Evolutionary conservation across 2,797 vertebrate species (phyloP).

Genomic region (Epinephelus awoara): DNA sequence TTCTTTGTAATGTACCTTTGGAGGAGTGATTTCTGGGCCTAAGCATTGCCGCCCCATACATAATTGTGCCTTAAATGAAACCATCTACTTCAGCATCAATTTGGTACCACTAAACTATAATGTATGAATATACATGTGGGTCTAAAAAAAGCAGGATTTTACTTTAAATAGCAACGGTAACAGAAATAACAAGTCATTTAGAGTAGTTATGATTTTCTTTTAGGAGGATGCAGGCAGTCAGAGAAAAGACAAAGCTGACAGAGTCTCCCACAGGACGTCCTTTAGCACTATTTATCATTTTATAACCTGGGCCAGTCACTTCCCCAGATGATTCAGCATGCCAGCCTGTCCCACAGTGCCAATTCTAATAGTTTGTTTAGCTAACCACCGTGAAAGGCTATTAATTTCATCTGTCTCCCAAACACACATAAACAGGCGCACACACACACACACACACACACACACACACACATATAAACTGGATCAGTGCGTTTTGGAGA

Average conservation of each 20-base stretch:
- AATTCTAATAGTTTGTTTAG: slow-evolving; percentile 72
- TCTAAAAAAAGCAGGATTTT: slow-evolving; percentile 2
- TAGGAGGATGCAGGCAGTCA: slow-evolving; percentile 21
- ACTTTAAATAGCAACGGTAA: slow-evolving; percentile 25
- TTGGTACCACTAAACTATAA: slow-evolving; percentile 5
- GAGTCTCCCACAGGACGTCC: slow-evolving; percentile 53
- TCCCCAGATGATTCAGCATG: slow-evolving; percentile 62
- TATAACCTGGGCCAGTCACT: slow-evolving; percentile 56
- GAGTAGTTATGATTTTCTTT: slow-evolving; percentile 25
- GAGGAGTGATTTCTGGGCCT: not conserved
- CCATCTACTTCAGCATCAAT: slow-evolving; percentile 10
- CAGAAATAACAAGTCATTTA: slow-evolving; percentile 32
- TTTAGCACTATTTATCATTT: slow-evolving; percentile 51
- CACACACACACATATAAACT: slow-evolving; percentile 6
- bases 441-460: slow-evolving; percentile 9
- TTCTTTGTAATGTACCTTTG: not conserved
- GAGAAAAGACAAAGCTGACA: slow-evolving; percentile 37
- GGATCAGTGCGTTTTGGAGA: slow-evolving; percentile 55
- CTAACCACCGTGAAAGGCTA: slow-evolving; percentile 69
- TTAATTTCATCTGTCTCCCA: slow-evolving; percentile 65
- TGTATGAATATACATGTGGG: not conserved
- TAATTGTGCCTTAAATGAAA: slow-evolving; percentile 12
- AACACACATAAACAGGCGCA: slow-evolving; percentile 32
- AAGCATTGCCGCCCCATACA: not conserved
- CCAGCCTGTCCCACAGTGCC: slow-evolving; percentile 55